A percentile compares a stretch with the other conserved stretches of the same genome.
Evolutionary conservation across 2,888 invertebrate species (phyloP).

Genomic region (Oxystoma pomonae): DNA sequence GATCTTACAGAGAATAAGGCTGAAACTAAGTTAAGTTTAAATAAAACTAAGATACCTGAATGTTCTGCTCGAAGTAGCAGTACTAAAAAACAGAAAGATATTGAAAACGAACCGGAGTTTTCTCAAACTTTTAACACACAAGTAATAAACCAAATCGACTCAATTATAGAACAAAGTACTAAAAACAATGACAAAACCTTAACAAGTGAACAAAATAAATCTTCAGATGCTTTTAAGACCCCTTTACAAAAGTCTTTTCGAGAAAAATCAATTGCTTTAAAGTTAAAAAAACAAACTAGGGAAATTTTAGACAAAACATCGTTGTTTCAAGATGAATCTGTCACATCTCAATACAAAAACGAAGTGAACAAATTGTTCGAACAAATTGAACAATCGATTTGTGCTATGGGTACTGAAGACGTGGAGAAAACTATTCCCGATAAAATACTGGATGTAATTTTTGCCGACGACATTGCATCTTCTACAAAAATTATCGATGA

Average conservation of each 20-base stretch:
- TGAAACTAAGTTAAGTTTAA: neutral
- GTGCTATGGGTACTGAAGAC: conserved; percentile 41
- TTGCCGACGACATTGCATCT: conserved; percentile 33
- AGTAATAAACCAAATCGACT: conserved; percentile 34
- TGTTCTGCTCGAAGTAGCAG: conserved; percentile 5
- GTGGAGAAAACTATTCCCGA: conserved; percentile 26
- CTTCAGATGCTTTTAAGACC: conserved; percentile 13
- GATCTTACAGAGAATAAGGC: conserved; percentile 5
- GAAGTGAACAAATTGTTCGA: conserved; percentile 48
- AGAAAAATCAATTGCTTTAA: conserved; percentile 21
- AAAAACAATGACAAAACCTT: neutral
- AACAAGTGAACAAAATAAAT: conserved; percentile 1
- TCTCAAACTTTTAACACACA: conserved; percentile 38
- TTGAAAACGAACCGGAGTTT: conserved; percentile 8
- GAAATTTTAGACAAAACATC: conserved; percentile 25
- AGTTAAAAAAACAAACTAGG: conserved; percentile 13
- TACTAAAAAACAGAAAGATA: conserved; percentile 11
- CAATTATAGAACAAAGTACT: conserved; percentile 15
- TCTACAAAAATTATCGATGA: conserved; percentile 12
- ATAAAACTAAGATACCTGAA: neutral
- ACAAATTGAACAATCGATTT: conserved; percentile 53
- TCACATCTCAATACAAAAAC: conserved; percentile 39
- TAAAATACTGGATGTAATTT: conserved; percentile 33
- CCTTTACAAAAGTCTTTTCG: conserved; percentile 24
- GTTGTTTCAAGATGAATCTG: conserved; percentile 29